Evolutionary conservation across 1,140 invertebrate genomes (phyloP), one percentile per base, ranked within the genome.

Genomic region (Theocolax elegans): DNA sequence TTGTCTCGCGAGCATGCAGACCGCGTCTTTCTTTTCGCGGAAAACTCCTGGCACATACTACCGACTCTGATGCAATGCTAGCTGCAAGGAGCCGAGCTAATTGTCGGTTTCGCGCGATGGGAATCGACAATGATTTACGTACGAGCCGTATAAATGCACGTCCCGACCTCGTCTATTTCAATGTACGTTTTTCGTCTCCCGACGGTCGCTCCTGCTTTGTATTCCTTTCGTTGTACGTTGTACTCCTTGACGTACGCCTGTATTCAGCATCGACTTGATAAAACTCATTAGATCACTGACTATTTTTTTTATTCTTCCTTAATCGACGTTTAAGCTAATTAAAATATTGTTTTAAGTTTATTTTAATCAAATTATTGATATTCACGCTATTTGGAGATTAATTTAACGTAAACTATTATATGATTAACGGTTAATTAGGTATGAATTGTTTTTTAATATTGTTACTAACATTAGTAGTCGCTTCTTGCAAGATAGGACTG

Each of bases 1-100:
- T 19, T 62, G 54, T 31, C 19, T 59, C 23, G 29, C 40, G 51
- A 23, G 4, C 42, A 67, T 67, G 65, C 65, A 38, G 21, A 40
- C 19, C 54, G 65, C 54, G 69, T 74, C 69, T 60, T 72, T 58
- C 72, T 42, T 9, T 76, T 76, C 75, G 72, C 63, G 63, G 75
- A 75, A 76, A 71, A 13, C 67, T 58, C 29, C 51, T 27, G 64
- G 49, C 67, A 67, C 53, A 31, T 15, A 42, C 56, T 46, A n/a
- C 21, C n/a, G 25, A 8, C 15, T 59, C 42, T 44, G 40, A 51
- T 35, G 58, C 67, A 60, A 29, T 29, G 35, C 6, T 35, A 44
- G 46, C 38, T 17, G 27, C 19, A 19, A 46, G 58, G 21, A 46
- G 58, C 12, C n/a, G 27, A 13, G 44, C 66, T 69, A 69, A 69